Conservation (phyloP, 2,113 vertebrate genomes). For the Melanotaenia duboulayi region DNA sequence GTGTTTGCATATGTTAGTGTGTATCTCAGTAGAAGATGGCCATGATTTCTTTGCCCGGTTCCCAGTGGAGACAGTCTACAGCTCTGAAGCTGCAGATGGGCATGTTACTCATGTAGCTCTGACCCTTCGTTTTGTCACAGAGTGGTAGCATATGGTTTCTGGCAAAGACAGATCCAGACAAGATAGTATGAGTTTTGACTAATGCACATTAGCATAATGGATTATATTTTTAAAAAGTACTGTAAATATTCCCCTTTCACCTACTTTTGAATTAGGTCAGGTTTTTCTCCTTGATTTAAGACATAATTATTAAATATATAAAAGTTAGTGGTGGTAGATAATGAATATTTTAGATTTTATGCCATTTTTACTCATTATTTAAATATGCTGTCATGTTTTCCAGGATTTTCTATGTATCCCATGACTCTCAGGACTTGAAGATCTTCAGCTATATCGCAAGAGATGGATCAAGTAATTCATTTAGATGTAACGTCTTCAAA, state of each 20-base stretch:
- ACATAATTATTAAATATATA: too few relatives aligned
- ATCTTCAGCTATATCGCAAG: conserved; percentile 89
- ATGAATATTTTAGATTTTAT: neutral
- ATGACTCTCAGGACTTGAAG: conserved; percentile 89
- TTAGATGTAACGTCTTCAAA: conserved; percentile 91
- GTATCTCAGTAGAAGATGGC: neutral
- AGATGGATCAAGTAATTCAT: conserved; percentile 86
- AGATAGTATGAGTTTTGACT: neutral
- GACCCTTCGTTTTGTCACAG: conserved; percentile 8
- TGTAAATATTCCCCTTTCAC: neutral
- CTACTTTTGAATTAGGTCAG: neutral
- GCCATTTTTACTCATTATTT: neutral
- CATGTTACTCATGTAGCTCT: conserved; percentile 23
- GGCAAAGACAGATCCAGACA: neutral
- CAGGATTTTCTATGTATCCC: conserved; percentile 90
- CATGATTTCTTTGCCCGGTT: conserved; percentile 14
- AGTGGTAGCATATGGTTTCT: neutral
- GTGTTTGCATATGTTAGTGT: conserved; percentile 7
- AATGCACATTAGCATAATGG: neutral
- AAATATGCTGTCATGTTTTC: conserved; percentile 14
- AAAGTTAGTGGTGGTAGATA: neutral
- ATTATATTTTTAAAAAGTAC: neutral
- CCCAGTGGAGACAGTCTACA: conserved; percentile 18
- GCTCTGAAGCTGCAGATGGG: conserved; percentile 10
- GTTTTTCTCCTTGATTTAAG: neutral